A percentile compares a stretch with the other conserved stretches of the same genome.
Evolutionary conservation across 2,113 vertebrate genomes (phyloP).

Genomic region (Hypanus sabinus): DNA sequence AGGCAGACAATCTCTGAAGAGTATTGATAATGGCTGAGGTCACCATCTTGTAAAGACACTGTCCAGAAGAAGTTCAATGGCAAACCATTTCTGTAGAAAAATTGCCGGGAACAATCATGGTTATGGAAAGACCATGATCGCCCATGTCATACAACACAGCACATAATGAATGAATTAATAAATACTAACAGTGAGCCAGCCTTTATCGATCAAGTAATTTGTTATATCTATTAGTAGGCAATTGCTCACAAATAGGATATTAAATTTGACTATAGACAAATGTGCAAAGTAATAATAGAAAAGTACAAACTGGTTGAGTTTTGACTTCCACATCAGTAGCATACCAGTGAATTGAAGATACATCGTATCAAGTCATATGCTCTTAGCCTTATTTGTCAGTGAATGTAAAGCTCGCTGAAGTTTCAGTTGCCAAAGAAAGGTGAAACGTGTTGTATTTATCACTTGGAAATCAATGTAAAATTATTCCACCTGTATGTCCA

Average conservation of each 20-base stretch:
- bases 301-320: background rate
- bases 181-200: background rate
- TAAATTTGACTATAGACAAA: background rate
- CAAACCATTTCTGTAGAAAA: too few species aligned
- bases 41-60: too few species aligned
- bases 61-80: too few species aligned
- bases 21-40: too few species aligned
- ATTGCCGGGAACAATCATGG: too few species aligned
- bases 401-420: background rate
- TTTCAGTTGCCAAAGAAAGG: background rate
- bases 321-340: background rate
- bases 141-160: too few species aligned
- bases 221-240: background rate
- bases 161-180: too few species aligned
- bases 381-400: too few species aligned
- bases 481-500: background rate
- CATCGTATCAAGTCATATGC: background rate
- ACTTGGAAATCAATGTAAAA: background rate
- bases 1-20: too few species aligned
- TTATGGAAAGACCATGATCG: too few species aligned
- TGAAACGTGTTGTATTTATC: background rate
- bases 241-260: background rate
- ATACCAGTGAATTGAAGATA: background rate
- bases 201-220: background rate
- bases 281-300: background rate